Evolutionary conservation across 2,888 invertebrate species (phyloP), one percentile per base, ranked within the genome.

Genomic region (Coelinius sp.): DNA sequence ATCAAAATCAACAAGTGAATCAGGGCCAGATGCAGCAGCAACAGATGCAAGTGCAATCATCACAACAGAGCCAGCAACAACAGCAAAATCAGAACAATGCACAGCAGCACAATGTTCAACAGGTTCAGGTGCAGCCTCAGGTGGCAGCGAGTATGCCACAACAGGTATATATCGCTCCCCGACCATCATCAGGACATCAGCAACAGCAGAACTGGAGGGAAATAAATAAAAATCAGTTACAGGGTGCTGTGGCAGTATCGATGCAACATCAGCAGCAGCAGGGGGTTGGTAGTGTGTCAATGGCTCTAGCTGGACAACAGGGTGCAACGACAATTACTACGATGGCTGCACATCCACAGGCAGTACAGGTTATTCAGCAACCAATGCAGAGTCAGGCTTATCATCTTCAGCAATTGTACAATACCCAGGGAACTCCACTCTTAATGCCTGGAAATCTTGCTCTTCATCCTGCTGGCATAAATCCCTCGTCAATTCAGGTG

Each of bases 361-460:
- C 86, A 2, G 93, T 96, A 35, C 96, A 96, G 85, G 93, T 96
- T 24, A 94, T 96, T 80, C 94, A 94, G 84, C 95, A 95, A 81
- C 94, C 94, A 0, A 86, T 94, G 63, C 94, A 94, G 86, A 94
- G 91, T 86, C 91, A 90, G 56, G 91, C 93, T 1, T 95, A 95
- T 83, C 88, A 88, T 67, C 83, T 96, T 64, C 94, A 93, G 82
- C 95, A 95, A 84, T 87, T 96, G 75, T 95, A 95, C 87, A 94
- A 94, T 84, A 91, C 94, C 0, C 95, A 94, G 83, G 94, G 93
- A 0, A 92, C 93, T 27, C 90, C 89, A 44, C 88, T 96, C 73
- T 87, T 97, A 25, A 94, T 96, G 92, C 95, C 95, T 0, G 92
- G 95, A 0, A 94, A 94, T 85, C 92, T 94, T 75, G 92, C 93